These are phyloP conservation scores for Fistularia commersonii DNA, from an alignment of 2,797 vertebrate genomes.

Conservation along the genomic window DNA sequence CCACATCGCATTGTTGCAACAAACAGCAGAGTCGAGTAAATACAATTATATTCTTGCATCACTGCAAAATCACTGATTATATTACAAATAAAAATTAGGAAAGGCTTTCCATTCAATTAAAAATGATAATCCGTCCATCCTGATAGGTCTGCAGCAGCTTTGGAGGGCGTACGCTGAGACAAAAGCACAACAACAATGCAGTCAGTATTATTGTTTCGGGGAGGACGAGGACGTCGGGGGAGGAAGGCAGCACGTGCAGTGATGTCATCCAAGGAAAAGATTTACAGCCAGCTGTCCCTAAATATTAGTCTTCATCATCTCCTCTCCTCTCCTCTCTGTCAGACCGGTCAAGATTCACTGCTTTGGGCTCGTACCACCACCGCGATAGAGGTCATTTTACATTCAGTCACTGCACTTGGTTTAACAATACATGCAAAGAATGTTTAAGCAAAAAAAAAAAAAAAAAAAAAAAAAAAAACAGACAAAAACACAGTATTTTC, in stretches of 20 bases:
- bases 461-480: too few species aligned
- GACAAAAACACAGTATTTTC: too few species aligned
- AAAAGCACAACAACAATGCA: slow-evolving; percentile 25
- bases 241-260: slow-evolving; percentile 25
- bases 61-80: too few species aligned
- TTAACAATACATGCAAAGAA: too few species aligned
- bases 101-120: not conserved
- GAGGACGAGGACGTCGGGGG: slow-evolving; percentile 21
- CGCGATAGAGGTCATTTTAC: not conserved
- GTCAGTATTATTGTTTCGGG: slow-evolving; percentile 24
- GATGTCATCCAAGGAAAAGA: slow-evolving; percentile 55
- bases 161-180: slow-evolving; percentile 13
- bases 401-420: not conserved
- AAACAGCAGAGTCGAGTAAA: too few species aligned
- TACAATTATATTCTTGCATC: too few species aligned
- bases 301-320: not conserved
- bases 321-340: too few species aligned
- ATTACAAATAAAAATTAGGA: not conserved
- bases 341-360: too few species aligned
- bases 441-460: too few species aligned
- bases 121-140: too few species aligned
- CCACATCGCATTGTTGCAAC: too few species aligned
- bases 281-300: slow-evolving; percentile 35
- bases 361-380: not conserved
- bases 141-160: slow-evolving; percentile 4